Conservation (phyloP, 2,113 vertebrate genomes). For the Prietella phreatophila region DNA sequence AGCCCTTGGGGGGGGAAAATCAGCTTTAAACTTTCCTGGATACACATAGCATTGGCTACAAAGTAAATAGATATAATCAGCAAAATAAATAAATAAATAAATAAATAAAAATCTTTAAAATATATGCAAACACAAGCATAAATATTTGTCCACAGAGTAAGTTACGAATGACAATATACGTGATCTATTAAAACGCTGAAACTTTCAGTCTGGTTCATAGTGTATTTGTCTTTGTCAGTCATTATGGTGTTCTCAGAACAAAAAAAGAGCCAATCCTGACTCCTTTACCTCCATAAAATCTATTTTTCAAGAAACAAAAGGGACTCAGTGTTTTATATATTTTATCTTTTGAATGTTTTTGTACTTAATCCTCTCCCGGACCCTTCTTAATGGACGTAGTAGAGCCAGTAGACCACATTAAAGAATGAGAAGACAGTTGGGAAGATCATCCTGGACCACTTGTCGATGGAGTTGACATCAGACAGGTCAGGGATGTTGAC, state of each 20-base stretch:
- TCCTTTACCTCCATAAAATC: slow-evolving; percentile 59
- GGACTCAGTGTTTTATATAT: slow-evolving; percentile 63
- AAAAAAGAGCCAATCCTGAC: slow-evolving; percentile 69
- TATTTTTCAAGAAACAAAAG: slow-evolving; percentile 56
- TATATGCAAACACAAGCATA: slow-evolving; percentile 81
- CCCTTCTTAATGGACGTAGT: slow-evolving; percentile 94
- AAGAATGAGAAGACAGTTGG: slow-evolving; percentile 99
- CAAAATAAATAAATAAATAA: slow-evolving; percentile 70
- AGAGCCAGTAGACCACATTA: slow-evolving; percentile 99
- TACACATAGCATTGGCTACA: slow-evolving; percentile 73
- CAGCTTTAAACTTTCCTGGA: slow-evolving; percentile 74
- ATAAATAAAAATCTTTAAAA: slow-evolving; percentile 73
- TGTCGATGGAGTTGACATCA: slow-evolving; percentile 98
- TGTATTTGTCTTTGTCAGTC: slow-evolving; percentile 80
- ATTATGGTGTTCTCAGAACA: slow-evolving; percentile 68
- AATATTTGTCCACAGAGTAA: slow-evolving; percentile 80
- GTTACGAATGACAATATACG: slow-evolving; percentile 77
- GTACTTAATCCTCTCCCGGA: slow-evolving; percentile 61
- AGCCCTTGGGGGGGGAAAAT: slow-evolving; percentile 67
- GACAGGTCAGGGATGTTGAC: slow-evolving; percentile 99
- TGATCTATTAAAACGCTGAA: slow-evolving; percentile 76
- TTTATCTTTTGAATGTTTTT: slow-evolving; percentile 49
- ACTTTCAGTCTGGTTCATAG: slow-evolving; percentile 81
- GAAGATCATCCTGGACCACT: slow-evolving; percentile 99
- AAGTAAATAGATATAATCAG: slow-evolving; percentile 76